Conservation (phyloP, 2,888 invertebrate species). For the Aethes cnicana region DNA sequence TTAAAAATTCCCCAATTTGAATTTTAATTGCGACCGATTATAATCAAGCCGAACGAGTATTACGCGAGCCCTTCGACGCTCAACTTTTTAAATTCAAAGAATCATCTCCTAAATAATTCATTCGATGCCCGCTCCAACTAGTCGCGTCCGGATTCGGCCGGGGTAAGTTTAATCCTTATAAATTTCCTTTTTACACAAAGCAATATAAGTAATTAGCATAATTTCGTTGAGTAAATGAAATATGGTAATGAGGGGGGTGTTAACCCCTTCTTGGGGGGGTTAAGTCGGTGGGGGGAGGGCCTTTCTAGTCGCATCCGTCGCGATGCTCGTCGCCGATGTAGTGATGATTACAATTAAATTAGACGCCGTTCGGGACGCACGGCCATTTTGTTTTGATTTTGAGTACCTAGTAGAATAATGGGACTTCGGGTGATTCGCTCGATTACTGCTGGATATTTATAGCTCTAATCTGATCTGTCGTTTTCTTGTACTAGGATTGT, state of each 20-base stretch:
- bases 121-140: conserved; percentile 62
- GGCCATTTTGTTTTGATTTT: conserved; percentile 76
- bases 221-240: conserved; percentile 83
- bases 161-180: conserved; percentile 81
- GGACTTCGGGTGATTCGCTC: too few relatives aligned
- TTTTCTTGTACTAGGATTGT: too few relatives aligned
- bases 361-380: conserved; percentile 62
- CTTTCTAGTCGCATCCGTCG: conserved; percentile 77
- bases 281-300: conserved; percentile 56
- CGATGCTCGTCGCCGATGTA: conserved; percentile 78
- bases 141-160: conserved; percentile 57
- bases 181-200: conserved; percentile 83
- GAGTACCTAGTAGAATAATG: too few relatives aligned
- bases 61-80: conserved; percentile 60
- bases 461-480: too few relatives aligned
- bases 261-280: conserved; percentile 68
- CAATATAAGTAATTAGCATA: conserved; percentile 83
- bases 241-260: conserved; percentile 81
- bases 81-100: conserved; percentile 63
- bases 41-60: conserved; percentile 73
- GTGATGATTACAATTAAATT: conserved; percentile 81
- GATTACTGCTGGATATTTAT: too few relatives aligned
- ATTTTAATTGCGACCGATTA: conserved; percentile 81
- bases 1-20: conserved; percentile 80
- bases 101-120: conserved; percentile 74